Percentiles rank a stretch among this genome's conserved stretches.
Conservation (phyloP, 2,797 vertebrate genomes). For the Megaceryle alcyon region DNA sequence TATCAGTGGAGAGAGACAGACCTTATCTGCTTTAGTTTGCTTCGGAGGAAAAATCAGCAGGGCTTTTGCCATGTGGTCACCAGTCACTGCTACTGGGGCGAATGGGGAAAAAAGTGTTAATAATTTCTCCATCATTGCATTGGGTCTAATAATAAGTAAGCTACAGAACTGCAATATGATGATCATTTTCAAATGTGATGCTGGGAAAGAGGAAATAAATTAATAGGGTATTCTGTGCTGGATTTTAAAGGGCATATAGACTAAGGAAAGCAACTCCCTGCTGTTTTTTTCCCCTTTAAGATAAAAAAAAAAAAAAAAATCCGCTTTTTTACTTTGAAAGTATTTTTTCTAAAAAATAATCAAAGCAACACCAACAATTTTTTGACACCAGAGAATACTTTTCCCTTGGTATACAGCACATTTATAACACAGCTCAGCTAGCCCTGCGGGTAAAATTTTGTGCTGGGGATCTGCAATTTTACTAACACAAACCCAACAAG, state of each 20-base stretch:
- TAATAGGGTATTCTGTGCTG: constrained; percentile 41
- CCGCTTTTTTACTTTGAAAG: constrained; percentile 74
- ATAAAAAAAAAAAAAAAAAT: constrained; percentile 37
- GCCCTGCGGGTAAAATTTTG: background rate
- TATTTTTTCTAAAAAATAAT: constrained; percentile 64
- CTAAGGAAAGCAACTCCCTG: constrained; percentile 60
- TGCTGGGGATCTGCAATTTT: constrained; percentile 19
- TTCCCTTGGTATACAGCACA: constrained; percentile 48
- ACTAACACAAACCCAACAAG: background rate
- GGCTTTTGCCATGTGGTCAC: background rate
- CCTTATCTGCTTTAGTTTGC: constrained; percentile 4
- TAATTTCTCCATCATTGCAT: background rate
- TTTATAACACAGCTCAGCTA: constrained; percentile 37
- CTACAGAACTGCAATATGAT: background rate
- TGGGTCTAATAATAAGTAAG: background rate
- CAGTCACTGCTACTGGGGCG: background rate
- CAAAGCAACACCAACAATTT: constrained; percentile 69
- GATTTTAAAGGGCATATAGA: constrained; percentile 58
- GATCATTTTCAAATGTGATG: background rate
- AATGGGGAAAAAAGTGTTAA: background rate
- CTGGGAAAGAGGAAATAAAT: constrained; percentile 53
- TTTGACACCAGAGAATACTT: constrained; percentile 58
- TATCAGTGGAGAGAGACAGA: constrained; percentile 10
- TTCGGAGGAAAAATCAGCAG: background rate
- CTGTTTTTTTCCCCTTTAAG: constrained; percentile 70